Evolutionary conservation across 2,113 vertebrate genomes (phyloP).

Genomic region (Myanophis thanlyinensis): DNA sequence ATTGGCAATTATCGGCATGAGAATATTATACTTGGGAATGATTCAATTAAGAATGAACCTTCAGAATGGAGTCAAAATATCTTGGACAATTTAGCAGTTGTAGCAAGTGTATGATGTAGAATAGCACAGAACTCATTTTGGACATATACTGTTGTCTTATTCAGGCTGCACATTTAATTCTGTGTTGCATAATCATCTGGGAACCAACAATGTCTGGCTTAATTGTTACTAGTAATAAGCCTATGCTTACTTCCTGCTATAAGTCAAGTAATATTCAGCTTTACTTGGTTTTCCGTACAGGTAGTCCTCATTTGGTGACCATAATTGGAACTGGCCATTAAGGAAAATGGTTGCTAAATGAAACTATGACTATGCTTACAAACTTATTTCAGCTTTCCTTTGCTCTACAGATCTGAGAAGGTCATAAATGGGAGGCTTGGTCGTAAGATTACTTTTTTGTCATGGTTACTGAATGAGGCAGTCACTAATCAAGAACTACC

Average conservation of each 20-base stretch:
- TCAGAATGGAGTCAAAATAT: background rate
- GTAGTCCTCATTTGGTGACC: background rate
- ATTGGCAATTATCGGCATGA: background rate
- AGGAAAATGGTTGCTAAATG: background rate
- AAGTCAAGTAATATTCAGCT: constrained; percentile 25
- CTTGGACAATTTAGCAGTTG: background rate
- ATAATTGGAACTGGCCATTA: background rate
- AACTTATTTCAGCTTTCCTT: constrained; percentile 38
- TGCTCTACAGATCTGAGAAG: constrained; percentile 17
- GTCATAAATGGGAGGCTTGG: background rate
- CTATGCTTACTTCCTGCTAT: constrained; percentile 23
- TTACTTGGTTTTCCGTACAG: background rate
- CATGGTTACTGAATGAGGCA: background rate
- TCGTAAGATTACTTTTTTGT: background rate
- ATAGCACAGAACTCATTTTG: background rate
- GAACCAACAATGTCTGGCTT: background rate
- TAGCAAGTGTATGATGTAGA: background rate
- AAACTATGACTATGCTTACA: background rate
- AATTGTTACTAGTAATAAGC: constrained; percentile 13
- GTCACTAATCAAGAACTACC: background rate
- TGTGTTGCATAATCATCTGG: background rate
- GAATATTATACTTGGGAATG: background rate
- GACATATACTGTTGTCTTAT: background rate
- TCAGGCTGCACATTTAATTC: background rate
- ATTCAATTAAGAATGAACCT: background rate